Evolutionary conservation across 30 jellyfish, hydroid and myxozoan genomes (phyloP).

Genomic region (Aurelia aurita): DNA sequence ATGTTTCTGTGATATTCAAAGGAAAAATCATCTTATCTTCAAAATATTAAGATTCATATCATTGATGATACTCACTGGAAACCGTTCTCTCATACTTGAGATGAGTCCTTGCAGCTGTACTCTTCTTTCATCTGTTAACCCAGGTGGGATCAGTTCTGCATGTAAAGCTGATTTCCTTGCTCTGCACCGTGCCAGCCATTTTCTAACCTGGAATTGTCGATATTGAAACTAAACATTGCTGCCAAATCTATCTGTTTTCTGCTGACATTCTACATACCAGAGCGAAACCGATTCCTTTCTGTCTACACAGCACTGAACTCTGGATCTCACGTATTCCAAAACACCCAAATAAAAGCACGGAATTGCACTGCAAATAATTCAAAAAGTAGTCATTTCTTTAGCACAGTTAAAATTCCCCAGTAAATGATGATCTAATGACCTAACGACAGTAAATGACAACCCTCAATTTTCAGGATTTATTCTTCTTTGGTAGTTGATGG

Average conservation of each 20-base stretch:
- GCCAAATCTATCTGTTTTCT: neutral
- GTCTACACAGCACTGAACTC: too few species aligned
- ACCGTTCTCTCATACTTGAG: constrained; percentile 71
- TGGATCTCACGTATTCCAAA: too few species aligned
- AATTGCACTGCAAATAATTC: too few species aligned
- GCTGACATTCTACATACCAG: neutral
- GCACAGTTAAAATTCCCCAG: too few species aligned
- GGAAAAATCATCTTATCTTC: neutral
- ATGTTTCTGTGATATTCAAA: neutral
- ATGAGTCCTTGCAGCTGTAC: constrained; percentile 71
- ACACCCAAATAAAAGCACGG: too few species aligned
- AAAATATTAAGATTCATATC: neutral
- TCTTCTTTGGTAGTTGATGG: too few species aligned
- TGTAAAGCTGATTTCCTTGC: constrained; percentile 34
- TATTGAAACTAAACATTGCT: neutral
- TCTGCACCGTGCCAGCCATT: constrained; percentile 76
- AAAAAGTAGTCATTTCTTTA: too few species aligned
- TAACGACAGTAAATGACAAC: too few species aligned
- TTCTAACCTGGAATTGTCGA: constrained; percentile 58
- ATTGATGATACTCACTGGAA: constrained; percentile 47
- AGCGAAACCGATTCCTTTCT: too few species aligned
- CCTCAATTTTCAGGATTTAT: too few species aligned
- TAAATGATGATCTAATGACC: too few species aligned
- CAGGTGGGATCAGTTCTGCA: constrained; percentile 73
- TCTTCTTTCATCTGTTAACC: constrained; percentile 72